These are phyloP conservation scores for Sardina pilchardus DNA, from an alignment of 2,113 vertebrate species.

Conservation along the genomic window DNA sequence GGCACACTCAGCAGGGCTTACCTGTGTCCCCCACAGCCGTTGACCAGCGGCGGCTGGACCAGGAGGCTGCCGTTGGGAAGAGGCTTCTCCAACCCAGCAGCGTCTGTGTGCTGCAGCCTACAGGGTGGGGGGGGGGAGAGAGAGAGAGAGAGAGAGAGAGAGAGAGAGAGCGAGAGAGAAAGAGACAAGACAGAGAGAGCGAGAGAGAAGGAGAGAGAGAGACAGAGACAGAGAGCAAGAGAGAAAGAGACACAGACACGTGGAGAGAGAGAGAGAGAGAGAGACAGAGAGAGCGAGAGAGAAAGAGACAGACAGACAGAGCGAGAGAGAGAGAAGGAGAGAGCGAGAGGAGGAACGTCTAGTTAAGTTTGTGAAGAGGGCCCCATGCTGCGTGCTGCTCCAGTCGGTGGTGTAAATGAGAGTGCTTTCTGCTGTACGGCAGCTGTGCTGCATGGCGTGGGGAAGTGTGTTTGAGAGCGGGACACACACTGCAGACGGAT, in stretches of 20 bases:
- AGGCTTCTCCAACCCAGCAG: constrained; percentile 34
- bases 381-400: neutral
- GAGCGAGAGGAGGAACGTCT: neutral
- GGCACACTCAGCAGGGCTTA: neutral
- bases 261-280: neutral
- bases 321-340: neutral
- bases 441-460: neutral
- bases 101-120: constrained; percentile 42
- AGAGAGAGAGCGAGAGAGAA: neutral
- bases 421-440: neutral
- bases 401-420: neutral
- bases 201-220: neutral
- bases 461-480: neutral
- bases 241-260: too few species aligned
- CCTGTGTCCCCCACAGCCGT: constrained; percentile 26
- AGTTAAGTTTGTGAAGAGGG: neutral
- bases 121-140: neutral
- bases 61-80: constrained; percentile 21
- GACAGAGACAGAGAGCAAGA: neutral
- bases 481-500: neutral
- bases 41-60: constrained; percentile 24
- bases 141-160: neutral
- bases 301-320: neutral
- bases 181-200: neutral
- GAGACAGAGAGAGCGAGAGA: neutral